Evolutionary conservation across 2,113 vertebrate genomes (phyloP).

Genomic region (Phaethornis superciliosus): DNA sequence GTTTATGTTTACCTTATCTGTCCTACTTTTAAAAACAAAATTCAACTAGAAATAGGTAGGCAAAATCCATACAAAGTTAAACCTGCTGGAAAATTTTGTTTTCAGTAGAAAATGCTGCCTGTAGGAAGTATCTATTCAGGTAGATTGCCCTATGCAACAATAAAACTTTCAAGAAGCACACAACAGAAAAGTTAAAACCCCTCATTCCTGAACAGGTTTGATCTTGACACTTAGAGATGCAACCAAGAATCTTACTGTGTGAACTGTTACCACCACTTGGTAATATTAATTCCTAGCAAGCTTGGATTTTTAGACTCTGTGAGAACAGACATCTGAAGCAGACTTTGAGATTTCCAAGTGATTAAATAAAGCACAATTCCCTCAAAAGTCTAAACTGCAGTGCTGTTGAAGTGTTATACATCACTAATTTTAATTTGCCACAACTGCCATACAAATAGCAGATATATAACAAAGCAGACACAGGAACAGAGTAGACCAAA

Average conservation of each 20-base stretch:
- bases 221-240: not conserved
- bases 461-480: not conserved
- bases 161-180: not conserved
- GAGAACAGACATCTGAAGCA: not conserved
- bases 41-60: not conserved
- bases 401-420: not conserved
- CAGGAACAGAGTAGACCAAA: not conserved
- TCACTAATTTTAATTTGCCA: not conserved
- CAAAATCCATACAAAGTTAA: not conserved
- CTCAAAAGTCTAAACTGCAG: not conserved
- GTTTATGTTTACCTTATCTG: not conserved
- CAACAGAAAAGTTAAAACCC: not conserved
- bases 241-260: not conserved
- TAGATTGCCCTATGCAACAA: not conserved
- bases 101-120: no score
- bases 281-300: not conserved
- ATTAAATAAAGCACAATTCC: not conserved
- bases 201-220: not conserved
- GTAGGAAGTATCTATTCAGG: no score
- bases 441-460: not conserved
- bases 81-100: no score
- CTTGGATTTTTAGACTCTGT: not conserved
- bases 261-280: not conserved
- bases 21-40: not conserved
- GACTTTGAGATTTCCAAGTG: not conserved